Base-by-base conservation (phyloP, 2,797 vertebrate genomes). In the Pteropus rufus region DNA sequence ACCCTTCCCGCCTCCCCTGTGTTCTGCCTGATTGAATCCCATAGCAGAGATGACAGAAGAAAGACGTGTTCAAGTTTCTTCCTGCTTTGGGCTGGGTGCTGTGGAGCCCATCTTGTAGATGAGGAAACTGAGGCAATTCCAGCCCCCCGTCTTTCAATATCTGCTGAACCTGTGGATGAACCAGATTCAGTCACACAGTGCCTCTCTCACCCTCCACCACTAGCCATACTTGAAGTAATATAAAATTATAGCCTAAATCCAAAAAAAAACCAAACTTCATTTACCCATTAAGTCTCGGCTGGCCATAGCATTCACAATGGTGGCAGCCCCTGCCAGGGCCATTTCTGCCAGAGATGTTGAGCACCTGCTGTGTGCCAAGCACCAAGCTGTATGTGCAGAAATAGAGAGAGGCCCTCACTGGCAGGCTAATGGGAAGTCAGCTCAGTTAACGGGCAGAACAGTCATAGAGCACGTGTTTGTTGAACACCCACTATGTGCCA, bases 401-500 rank as follows among this genome's bases (percentile, higher is more conserved):
- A 34, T 6, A 52, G 29, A 60, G 24, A 12, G 1, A 41, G 36
- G 41, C 46, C 26, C 29, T 67, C 21, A 3, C 29, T 7, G 16
- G 10, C 21, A 41, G 46, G 18, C 34, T 36, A 58, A 3, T 0
- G 14, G 41, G 16, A 44, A 12, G 64, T 52, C 49, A 64, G 23
- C 2, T 52, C 7, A 16, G 24, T 16, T 29, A 19, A 23, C 39
- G 14, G 39, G 9, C 15, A 69, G 56, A 52, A 21, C n/a, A 21
- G 58, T 41, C 21, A 4, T 29, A 36, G 21, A 1, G 49, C 41
- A 9, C 8, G 0, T 7, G 19, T 34, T 23, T 12, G 16, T 7
- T 1, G 44, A 7, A 6, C 4, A 24, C 23, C 19, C 44, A 1
- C 70, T 54, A 0, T 34, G 49, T 24, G 56, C 41, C 12, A 3